These are phyloP conservation scores for Poeciliopsis infans DNA, from an alignment of 2,797 vertebrate species.

Conservation along the genomic window DNA sequence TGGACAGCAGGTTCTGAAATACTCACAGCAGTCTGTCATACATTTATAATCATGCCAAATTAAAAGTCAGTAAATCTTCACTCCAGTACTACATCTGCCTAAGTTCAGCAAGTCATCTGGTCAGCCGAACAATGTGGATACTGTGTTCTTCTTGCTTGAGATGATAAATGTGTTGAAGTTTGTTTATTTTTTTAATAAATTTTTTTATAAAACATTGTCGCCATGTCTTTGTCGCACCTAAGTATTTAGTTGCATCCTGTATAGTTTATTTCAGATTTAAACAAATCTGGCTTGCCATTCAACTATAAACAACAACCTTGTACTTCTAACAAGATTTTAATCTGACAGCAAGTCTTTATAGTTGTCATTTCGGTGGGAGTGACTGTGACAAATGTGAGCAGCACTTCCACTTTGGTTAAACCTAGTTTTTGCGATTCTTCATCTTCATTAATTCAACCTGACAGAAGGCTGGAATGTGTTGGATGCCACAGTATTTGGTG, in stretches of 20 bases:
- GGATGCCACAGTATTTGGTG: not conserved
- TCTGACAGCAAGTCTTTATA: not conserved
- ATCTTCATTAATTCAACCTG: not conserved
- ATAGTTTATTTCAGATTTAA: no score
- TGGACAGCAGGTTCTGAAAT: not conserved
- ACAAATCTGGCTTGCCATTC: no score
- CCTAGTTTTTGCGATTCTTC: not conserved
- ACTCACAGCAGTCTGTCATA: not conserved
- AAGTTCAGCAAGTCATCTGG: not conserved
- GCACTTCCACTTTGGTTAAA: not conserved
- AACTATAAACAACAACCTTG: not conserved
- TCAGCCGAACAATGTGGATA: not conserved
- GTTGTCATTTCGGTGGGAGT: not conserved
- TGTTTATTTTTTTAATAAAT: not conserved
- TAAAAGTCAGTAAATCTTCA: not conserved
- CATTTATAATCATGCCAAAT: not conserved
- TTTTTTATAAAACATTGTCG: not conserved
- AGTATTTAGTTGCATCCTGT: no score
- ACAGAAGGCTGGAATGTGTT: not conserved
- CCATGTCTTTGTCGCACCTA: not conserved
- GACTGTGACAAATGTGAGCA: not conserved
- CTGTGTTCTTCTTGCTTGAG: not conserved
- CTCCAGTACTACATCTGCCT: not conserved
- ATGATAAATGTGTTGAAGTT: slow-evolving; percentile 1
- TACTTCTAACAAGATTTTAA: not conserved